Conservation (phyloP, 2,888 invertebrate genomes). For the Dromius quadrimaculatus region DNA sequence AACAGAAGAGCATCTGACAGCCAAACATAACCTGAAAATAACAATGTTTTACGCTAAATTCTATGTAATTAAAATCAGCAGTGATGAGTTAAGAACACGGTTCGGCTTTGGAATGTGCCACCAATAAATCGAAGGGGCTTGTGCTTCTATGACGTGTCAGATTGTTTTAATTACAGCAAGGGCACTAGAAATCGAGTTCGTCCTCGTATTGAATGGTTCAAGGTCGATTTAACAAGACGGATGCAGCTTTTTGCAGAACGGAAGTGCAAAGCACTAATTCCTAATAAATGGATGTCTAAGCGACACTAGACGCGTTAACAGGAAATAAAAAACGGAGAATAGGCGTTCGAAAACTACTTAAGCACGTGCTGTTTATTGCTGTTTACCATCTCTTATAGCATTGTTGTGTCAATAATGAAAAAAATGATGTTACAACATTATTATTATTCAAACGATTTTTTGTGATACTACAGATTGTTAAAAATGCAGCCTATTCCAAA, state of each 20-base stretch:
- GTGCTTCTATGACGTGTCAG: constrained; percentile 8
- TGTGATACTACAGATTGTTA: no score
- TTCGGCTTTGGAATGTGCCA: constrained; percentile 64
- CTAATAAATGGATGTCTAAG: constrained; percentile 21
- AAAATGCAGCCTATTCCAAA: no score
- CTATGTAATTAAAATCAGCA: constrained; percentile 65
- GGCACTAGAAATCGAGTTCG: constrained; percentile 29
- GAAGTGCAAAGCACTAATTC: constrained; percentile 41
- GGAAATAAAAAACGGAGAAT: constrained; percentile 15
- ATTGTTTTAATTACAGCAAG: constrained; percentile 40
- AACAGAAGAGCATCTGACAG: constrained; percentile 34
- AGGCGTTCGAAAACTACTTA: background rate
- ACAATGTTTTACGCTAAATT: constrained; percentile 62
- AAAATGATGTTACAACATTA: no score
- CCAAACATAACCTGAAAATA: constrained; percentile 59
- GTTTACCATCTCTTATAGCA: background rate
- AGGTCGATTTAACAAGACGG: constrained; percentile 47
- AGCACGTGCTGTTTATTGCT: background rate
- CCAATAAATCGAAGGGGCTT: constrained; percentile 60
- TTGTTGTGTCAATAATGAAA: background rate
- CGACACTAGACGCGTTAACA: constrained; percentile 19
- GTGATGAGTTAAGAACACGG: constrained; percentile 65
- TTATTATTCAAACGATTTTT: no score
- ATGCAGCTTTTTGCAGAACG: constrained; percentile 30
- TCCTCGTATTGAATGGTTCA: constrained; percentile 32